Conservation (phyloP, 2,113 vertebrate species). For the Calidris pugnax region DNA sequence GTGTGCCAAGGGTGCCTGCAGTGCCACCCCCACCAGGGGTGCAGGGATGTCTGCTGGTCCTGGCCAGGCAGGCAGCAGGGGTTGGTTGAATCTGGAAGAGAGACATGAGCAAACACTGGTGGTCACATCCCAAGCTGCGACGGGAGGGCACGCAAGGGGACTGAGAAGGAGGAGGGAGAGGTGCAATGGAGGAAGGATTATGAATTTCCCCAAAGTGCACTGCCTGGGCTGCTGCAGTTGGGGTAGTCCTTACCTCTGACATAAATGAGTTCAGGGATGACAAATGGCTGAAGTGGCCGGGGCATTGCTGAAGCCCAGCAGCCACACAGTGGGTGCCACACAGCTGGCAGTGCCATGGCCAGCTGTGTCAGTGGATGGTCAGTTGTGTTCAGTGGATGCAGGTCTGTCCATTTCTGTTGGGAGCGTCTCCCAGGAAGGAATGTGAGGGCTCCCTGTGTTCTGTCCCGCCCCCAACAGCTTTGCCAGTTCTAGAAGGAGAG, state of each 20-base stretch:
- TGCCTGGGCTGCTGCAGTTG: neutral
- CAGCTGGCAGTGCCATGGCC: neutral
- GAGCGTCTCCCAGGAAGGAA: neutral
- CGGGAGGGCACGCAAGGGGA: no score
- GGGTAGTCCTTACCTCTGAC: neutral
- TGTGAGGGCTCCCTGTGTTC: neutral
- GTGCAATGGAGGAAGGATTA: neutral
- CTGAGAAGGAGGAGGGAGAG: neutral
- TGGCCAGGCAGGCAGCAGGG: neutral
- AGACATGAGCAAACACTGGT: neutral
- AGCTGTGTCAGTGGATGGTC: neutral
- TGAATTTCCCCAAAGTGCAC: neutral
- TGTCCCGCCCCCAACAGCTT: neutral
- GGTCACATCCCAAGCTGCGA: neutral
- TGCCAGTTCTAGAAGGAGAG: neutral
- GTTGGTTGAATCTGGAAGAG: neutral
- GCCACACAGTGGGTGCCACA: neutral
- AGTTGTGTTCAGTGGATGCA: neutral
- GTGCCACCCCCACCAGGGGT: no score
- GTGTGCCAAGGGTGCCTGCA: neutral
- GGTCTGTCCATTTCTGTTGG: neutral
- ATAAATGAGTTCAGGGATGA: neutral
- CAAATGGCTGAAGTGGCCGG: neutral
- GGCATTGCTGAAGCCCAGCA: no score
- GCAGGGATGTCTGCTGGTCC: neutral